These are phyloP conservation scores for Lycocerus yunnanus DNA, from an alignment of 2,888 invertebrate genomes.

Conservation along the genomic window DNA sequence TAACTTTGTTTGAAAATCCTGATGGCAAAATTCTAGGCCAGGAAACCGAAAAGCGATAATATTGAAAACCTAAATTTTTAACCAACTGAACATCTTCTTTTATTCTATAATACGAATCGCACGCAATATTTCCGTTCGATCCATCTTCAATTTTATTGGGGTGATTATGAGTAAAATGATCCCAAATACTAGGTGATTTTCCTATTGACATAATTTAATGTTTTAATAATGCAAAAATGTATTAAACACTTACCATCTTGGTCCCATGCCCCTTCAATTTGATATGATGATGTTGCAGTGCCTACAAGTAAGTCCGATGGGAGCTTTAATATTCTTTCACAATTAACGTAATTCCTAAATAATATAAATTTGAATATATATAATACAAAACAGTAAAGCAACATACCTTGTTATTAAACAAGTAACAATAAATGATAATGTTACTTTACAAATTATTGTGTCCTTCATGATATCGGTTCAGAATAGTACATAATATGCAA, in stretches of 20 bases:
- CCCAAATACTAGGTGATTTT: slow-evolving; percentile 61
- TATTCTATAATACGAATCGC: slow-evolving; percentile 28
- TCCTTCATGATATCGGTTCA: neutral
- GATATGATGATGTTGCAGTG: slow-evolving; percentile 56
- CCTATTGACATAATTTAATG: neutral
- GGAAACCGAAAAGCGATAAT: slow-evolving; percentile 65
- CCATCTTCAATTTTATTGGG: slow-evolving; percentile 59
- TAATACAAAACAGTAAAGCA: neutral
- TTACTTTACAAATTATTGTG: neutral
- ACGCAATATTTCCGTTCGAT: slow-evolving; percentile 31
- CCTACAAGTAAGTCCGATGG: slow-evolving; percentile 42
- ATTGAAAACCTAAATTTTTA: slow-evolving; percentile 58
- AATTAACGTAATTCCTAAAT: neutral
- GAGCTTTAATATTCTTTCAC: neutral
- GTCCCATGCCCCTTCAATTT: slow-evolving; percentile 60
- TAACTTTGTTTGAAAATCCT: slow-evolving; percentile 59
- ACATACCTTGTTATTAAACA: neutral
- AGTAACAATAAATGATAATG: neutral
- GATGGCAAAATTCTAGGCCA: slow-evolving; percentile 70
- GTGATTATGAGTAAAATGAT: slow-evolving; percentile 55
- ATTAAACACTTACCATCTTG: slow-evolving; percentile 52
- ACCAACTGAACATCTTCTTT: slow-evolving; percentile 51
- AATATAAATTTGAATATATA: neutral
- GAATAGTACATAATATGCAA: no score
- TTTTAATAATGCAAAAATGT: neutral